These are phyloP conservation scores for Athripsodes cinereus DNA, from an alignment of 2,888 invertebrate genomes.

Conservation along the genomic window DNA sequence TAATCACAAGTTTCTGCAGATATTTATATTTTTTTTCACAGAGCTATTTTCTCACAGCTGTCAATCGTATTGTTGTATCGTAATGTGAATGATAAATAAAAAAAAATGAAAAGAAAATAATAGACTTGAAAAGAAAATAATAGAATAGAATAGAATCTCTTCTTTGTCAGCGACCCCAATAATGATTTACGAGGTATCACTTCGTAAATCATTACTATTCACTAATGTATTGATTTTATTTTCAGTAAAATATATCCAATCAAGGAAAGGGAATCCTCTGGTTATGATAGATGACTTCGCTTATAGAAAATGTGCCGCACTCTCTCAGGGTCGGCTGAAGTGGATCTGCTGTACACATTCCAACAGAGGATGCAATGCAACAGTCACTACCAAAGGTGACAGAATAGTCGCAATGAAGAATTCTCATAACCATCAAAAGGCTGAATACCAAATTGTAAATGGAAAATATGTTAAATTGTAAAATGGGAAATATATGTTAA, in stretches of 20 bases:
- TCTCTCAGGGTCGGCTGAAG: neutral
- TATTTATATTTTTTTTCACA: no score
- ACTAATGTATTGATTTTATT: no score
- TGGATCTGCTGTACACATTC: slow-evolving; percentile 8
- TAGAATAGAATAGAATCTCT: no score
- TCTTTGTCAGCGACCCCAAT: no score
- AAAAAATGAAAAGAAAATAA: no score
- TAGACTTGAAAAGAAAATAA: no score
- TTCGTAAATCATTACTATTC: no score
- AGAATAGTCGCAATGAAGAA: slow-evolving; percentile 6
- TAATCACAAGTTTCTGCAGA: no score
- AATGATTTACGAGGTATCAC: no score
- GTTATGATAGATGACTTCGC: neutral
- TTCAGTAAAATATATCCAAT: neutral
- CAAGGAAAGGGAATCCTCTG: neutral
- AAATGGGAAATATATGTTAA: neutral
- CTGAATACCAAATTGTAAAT: slow-evolving; percentile 1
- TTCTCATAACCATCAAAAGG: slow-evolving; percentile 4
- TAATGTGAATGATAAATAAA: no score
- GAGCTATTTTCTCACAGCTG: no score
- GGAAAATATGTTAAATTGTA: slow-evolving; percentile 5
- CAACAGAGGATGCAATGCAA: slow-evolving; percentile 8
- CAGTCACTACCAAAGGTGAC: slow-evolving; percentile 7
- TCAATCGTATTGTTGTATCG: no score
- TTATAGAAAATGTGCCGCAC: neutral